Percentiles rank a stretch among this genome's conserved stretches.
These are phyloP conservation scores for Allophyes oxyacanthae DNA, from an alignment of 2,888 invertebrate genomes.

Conservation along the genomic window DNA sequence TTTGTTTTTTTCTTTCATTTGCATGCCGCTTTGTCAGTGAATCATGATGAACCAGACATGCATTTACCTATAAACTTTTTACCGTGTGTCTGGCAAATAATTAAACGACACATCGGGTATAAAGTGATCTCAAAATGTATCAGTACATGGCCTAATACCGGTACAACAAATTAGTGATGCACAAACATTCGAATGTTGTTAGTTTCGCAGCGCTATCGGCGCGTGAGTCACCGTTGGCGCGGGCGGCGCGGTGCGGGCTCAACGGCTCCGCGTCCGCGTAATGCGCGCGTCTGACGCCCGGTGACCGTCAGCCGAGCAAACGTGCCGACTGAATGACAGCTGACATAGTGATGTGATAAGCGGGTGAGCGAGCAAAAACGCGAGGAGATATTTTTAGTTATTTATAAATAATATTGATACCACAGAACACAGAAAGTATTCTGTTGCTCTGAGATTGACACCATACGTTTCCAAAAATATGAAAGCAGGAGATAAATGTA, in stretches of 20 bases:
- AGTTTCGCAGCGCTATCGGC: conserved; percentile 32
- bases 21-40: too few species aligned
- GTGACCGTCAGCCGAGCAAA: conserved; percentile 57
- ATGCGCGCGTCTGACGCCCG: conserved; percentile 59
- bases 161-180: conserved; percentile 27
- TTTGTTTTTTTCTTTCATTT: too few species aligned
- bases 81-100: too few species aligned
- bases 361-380: conserved; percentile 20
- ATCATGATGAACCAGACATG: too few species aligned
- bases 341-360: conserved; percentile 10
- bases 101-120: too few species aligned
- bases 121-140: too few species aligned
- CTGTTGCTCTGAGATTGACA: too few species aligned
- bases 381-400: neutral
- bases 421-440: too few species aligned
- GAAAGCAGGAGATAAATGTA: too few species aligned
- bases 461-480: too few species aligned
- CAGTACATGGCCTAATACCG: conserved; percentile 27
- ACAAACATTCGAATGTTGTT: conserved; percentile 44
- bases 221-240: conserved; percentile 39
- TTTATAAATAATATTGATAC: too few species aligned
- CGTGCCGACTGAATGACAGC: conserved; percentile 55
- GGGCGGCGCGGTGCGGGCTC: conserved; percentile 45
- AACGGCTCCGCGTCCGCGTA: conserved; percentile 58
- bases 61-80: too few species aligned